Evolutionary conservation across 64 coral and sea anemone genomes (phyloP).

Genomic region (Montipora efflorescens): DNA sequence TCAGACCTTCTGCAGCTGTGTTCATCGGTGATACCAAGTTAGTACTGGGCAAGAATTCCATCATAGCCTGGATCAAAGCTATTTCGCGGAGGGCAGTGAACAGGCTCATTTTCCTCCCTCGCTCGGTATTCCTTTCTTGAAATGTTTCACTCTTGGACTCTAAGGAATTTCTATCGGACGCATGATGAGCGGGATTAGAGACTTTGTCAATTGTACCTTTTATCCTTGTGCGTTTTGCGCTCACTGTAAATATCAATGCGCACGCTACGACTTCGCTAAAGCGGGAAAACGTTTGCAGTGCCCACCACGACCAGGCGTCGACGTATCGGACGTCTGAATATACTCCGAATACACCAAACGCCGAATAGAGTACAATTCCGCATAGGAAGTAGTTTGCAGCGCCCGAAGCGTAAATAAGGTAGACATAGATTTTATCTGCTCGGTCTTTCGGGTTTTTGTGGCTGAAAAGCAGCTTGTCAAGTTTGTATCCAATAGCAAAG

Average conservation of each 20-base stretch:
- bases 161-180: neutral
- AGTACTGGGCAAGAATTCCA: neutral
- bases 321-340: slow-evolving; percentile 78
- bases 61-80: neutral
- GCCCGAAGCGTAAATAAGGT: slow-evolving; percentile 77
- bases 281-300: slow-evolving; percentile 73
- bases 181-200: neutral
- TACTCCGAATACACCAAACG: slow-evolving; percentile 84
- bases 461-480: slow-evolving; percentile 71
- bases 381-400: slow-evolving; percentile 65
- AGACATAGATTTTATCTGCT: slow-evolving; percentile 76
- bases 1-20: neutral
- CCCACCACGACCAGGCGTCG: slow-evolving; percentile 75
- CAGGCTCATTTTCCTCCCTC: neutral
- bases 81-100: slow-evolving; percentile 32
- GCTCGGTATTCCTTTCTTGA: neutral
- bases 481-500: slow-evolving; percentile 64
- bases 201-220: neutral
- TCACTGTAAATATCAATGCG: slow-evolving; percentile 77
- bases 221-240: slow-evolving; percentile 69
- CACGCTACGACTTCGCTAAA: slow-evolving; percentile 65
- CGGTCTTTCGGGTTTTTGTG: slow-evolving; percentile 39
- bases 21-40: neutral
- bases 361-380: slow-evolving; percentile 73
- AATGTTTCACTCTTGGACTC: neutral